Percentiles rank a stretch among this genome's conserved stretches.
Evolutionary conservation across 2,888 invertebrate genomes (phyloP).

Genomic region (Auanema sp.): DNA sequence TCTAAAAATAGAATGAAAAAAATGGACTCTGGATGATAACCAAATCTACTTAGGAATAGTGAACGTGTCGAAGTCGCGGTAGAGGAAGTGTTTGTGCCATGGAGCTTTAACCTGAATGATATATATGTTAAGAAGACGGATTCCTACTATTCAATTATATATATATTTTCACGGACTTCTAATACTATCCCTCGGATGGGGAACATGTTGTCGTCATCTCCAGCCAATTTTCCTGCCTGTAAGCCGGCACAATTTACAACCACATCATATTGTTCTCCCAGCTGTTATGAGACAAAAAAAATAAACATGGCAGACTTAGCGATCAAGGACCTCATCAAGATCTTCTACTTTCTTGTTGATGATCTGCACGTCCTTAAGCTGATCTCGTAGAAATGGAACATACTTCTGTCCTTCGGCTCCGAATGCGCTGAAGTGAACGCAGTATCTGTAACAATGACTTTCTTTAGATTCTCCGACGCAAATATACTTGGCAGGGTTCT

Average conservation of each 20-base stretch:
- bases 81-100: constrained; percentile 86
- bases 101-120: constrained; percentile 76
- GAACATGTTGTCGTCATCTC: constrained; percentile 59
- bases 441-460: constrained; percentile 34
- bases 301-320: background rate
- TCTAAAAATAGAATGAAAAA: constrained; percentile 20
- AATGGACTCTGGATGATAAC: background rate
- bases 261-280: constrained; percentile 63
- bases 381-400: constrained; percentile 60
- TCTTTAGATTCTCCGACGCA: background rate
- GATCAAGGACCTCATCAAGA: constrained; percentile 39
- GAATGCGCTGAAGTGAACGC: constrained; percentile 59
- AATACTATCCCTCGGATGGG: constrained; percentile 38
- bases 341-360: constrained; percentile 28
- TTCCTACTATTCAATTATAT: background rate
- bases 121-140: background rate
- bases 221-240: constrained; percentile 62
- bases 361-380: constrained; percentile 37
- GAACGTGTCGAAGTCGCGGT: constrained; percentile 42
- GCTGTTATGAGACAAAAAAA: constrained; percentile 11
- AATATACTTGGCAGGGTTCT: constrained; percentile 46
- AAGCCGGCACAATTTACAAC: constrained; percentile 68
- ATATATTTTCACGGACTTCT: background rate
- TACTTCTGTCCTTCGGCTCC: constrained; percentile 59
- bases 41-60: constrained; percentile 43